A percentile compares a stretch with the other conserved stretches of the same genome.
Evolutionary conservation across 1,140 invertebrate genomes (phyloP).

Genomic region (Penaeus japonicus): DNA sequence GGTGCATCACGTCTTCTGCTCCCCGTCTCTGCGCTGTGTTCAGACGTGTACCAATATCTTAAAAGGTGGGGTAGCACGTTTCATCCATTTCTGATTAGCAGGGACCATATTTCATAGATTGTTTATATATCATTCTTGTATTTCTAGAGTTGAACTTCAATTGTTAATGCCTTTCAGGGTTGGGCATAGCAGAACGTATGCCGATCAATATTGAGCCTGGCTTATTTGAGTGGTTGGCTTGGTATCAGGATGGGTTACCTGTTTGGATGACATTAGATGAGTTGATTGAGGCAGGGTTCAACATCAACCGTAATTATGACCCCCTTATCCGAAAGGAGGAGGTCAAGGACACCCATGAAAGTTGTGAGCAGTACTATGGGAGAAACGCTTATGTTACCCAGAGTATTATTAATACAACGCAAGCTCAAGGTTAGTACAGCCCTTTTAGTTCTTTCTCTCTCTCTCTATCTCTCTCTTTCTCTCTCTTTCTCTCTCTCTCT

Average conservation of each 20-base stretch:
- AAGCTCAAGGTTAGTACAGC: constrained; percentile 50
- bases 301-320: constrained; percentile 76
- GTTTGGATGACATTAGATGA: constrained; percentile 81
- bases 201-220: constrained; percentile 84
- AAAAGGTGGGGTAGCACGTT: constrained; percentile 65
- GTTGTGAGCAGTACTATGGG: constrained; percentile 79
- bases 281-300: constrained; percentile 76
- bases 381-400: constrained; percentile 65
- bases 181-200: constrained; percentile 65
- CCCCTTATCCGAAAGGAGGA: constrained; percentile 72
- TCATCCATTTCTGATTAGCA: background rate
- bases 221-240: constrained; percentile 91
- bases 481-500: background rate
- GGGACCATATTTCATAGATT: background rate
- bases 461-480: background rate
- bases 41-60: constrained; percentile 82
- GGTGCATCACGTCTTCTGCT: constrained; percentile 81
- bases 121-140: background rate
- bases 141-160: background rate
- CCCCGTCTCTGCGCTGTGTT: constrained; percentile 88
- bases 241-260: constrained; percentile 83
- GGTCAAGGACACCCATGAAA: constrained; percentile 70
- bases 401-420: constrained; percentile 61
- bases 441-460: background rate
- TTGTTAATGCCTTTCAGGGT: constrained; percentile 62